A percentile compares a stretch with the other conserved stretches of the same genome.
Conservation (phyloP, 2,797 vertebrate genomes). For the Parauchenoglanis ngamensis region DNA sequence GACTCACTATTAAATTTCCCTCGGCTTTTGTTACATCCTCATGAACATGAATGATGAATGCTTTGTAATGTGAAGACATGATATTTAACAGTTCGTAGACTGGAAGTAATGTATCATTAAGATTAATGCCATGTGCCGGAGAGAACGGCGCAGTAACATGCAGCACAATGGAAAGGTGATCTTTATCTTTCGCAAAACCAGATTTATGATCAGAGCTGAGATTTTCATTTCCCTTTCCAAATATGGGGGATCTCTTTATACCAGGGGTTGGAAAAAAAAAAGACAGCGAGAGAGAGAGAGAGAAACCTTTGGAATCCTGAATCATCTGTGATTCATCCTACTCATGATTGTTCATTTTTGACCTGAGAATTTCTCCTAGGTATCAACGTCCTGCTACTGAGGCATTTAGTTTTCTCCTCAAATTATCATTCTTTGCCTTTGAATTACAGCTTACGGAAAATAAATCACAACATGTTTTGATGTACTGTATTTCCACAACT, state of each 20-base stretch:
- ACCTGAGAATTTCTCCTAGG: background rate
- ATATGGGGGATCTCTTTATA: background rate
- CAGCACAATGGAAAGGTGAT: background rate
- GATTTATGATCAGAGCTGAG: background rate
- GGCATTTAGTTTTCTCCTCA: background rate
- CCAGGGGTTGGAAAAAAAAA: too few relatives aligned
- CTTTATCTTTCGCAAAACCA: background rate
- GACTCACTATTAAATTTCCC: too few relatives aligned
- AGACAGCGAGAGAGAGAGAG: background rate
- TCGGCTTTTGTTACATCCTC: background rate
- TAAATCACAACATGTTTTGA: background rate
- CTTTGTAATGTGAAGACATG: background rate
- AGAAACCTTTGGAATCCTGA: background rate
- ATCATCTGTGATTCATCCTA: background rate
- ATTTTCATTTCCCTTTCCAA: conserved; percentile 1
- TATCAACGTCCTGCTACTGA: background rate
- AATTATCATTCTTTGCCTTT: background rate
- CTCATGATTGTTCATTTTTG: too few relatives aligned
- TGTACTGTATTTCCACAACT: background rate
- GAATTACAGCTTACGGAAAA: too few relatives aligned
- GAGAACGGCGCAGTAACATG: background rate
- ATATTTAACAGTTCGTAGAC: background rate
- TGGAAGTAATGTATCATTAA: background rate
- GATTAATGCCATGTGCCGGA: background rate
- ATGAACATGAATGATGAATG: background rate